Evolutionary conservation across 2,797 vertebrate species (phyloP).

Genomic region (Buceros bicornis): DNA sequence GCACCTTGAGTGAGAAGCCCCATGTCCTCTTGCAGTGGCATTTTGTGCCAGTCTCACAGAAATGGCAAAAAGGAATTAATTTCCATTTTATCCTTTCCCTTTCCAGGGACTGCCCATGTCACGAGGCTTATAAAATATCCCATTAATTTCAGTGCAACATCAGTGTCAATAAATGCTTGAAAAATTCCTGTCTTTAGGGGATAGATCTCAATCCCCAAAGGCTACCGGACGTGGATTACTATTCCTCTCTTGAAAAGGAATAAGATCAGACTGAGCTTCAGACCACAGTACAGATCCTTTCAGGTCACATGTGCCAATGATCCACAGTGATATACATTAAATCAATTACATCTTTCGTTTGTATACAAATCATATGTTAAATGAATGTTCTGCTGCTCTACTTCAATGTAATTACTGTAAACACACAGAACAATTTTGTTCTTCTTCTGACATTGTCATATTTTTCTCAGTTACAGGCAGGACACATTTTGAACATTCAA

Average conservation of each 20-base stretch:
- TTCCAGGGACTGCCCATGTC: not conserved
- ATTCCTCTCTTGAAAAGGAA: not conserved
- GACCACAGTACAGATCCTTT: not conserved
- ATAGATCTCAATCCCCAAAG: not conserved
- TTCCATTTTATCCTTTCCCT: not conserved
- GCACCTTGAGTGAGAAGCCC: not conserved
- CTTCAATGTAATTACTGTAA: slow-evolving; percentile 2
- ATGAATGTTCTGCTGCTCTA: not conserved
- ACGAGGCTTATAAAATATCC: not conserved
- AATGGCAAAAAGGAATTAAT: not conserved
- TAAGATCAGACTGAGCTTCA: not conserved
- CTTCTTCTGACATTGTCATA: not conserved
- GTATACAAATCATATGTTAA: slow-evolving; percentile 17
- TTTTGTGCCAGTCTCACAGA: not conserved
- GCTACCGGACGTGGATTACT: not conserved
- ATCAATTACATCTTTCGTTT: slow-evolving; percentile 25
- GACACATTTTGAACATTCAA: not conserved
- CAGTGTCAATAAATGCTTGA: not conserved
- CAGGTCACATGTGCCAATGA: slow-evolving; percentile 24
- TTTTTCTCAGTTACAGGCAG: not conserved
- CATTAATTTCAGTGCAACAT: not conserved
- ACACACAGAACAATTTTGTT: not conserved
- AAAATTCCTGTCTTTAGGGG: not conserved
- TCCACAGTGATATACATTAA: slow-evolving; percentile 7
- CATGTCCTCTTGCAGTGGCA: not conserved